A percentile compares a stretch with the other conserved stretches of the same genome.
phyloP scores from a whole-genome alignment of 2,113 vertebrate genomes.

The Malurus elegans region DNA sequence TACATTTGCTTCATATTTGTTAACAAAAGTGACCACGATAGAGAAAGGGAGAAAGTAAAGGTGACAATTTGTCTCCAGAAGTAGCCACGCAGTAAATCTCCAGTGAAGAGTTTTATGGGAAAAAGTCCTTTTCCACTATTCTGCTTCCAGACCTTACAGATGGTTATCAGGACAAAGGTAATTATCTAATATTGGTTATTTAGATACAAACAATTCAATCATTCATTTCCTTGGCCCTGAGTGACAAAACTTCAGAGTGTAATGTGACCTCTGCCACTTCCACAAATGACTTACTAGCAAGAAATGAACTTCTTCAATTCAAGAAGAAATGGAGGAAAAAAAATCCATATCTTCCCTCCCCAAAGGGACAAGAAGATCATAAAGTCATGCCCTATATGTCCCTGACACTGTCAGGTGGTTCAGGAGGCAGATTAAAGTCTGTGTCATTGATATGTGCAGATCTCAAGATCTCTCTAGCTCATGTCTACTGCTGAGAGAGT shows the following conservation, averaged over 20 bases:
- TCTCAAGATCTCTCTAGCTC: neutral
- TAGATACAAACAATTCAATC: conserved; percentile 12
- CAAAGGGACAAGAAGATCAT: neutral
- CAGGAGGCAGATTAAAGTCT: neutral
- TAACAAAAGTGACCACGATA: neutral
- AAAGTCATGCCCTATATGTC: neutral
- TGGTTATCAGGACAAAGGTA: neutral
- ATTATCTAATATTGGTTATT: neutral
- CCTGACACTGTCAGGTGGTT: neutral
- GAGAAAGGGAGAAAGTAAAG: neutral
- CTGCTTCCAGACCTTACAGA: neutral
- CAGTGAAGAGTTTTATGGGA: neutral
- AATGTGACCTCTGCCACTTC: conserved; percentile 1
- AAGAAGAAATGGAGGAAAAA: neutral
- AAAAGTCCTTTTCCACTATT: neutral
- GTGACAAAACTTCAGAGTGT: neutral
- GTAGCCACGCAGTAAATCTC: conserved; percentile 5
- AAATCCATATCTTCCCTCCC: neutral
- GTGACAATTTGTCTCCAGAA: conserved; percentile 18
- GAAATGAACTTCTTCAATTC: neutral
- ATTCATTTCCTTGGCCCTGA: neutral
- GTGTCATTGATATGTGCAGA: neutral
- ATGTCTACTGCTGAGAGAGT: neutral
- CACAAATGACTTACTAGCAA: neutral
- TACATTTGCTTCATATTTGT: conserved; percentile 8